Evolutionary conservation across 2,888 invertebrate species (phyloP).

Genomic region (Heliconius hortense): DNA sequence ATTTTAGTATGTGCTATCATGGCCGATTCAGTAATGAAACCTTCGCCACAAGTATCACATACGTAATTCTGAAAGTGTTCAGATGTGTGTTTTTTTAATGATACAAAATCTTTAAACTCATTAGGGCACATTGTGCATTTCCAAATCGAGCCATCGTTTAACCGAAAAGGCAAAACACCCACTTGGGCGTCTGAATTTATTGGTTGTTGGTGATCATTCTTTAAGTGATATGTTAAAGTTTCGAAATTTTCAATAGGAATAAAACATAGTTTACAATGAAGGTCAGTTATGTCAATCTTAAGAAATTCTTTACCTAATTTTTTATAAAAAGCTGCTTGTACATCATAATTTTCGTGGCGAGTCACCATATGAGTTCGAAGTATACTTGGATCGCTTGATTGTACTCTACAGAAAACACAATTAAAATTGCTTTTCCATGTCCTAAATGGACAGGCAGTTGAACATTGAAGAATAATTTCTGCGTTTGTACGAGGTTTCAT

Average conservation of each 20-base stretch:
- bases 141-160: constrained; percentile 71
- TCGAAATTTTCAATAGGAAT: constrained; percentile 65
- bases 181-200: constrained; percentile 67
- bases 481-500: constrained; percentile 69
- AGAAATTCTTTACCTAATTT: constrained; percentile 74
- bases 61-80: constrained; percentile 76
- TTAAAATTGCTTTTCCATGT: constrained; percentile 76
- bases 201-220: constrained; percentile 69
- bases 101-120: constrained; percentile 71
- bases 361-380: constrained; percentile 65
- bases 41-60: constrained; percentile 75
- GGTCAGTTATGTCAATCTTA: constrained; percentile 71
- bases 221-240: constrained; percentile 64
- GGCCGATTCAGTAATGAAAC: constrained; percentile 74
- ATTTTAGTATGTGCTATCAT: constrained; percentile 74
- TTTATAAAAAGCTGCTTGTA: constrained; percentile 72
- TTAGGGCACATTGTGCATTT: constrained; percentile 74
- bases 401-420: constrained; percentile 73
- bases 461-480: constrained; percentile 71
- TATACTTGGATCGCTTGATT: constrained; percentile 66
- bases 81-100: constrained; percentile 70
- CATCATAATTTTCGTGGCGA: constrained; percentile 67
- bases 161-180: constrained; percentile 68
- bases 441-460: constrained; percentile 71
- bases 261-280: constrained; percentile 73